Base-by-base conservation (phyloP, 2,797 vertebrate species). In the Aselliscus stoliczkanus region DNA sequence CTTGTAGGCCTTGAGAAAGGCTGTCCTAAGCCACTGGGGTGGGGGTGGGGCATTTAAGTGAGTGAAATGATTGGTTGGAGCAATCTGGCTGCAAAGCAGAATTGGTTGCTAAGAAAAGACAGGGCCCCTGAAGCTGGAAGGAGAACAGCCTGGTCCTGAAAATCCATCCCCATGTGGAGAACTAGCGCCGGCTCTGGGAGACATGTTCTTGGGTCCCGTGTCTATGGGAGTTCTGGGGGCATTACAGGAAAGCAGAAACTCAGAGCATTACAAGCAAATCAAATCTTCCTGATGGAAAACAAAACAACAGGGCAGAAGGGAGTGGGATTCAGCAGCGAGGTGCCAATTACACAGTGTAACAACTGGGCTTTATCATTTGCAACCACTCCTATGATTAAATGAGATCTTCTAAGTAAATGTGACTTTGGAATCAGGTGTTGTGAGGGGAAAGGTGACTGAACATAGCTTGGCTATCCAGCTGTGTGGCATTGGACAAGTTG, bases 91-190 rank as follows among this genome's bases (percentile, higher is more conserved):
- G 58, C 34, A 44, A 0, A 20, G 82, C 17, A 23, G 81, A 60
- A 37, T 37, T 1, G 18, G 8, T 3, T 27, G 10, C 29, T 64
- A 12, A 37, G 12, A n/a, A 83, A 34, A 56, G 4, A 10, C 0
- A 2, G 20, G 7, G 17, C 21, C 23, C n/a, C 29, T 7, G 50
- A 72, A 62, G 56, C 17, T 0, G 2, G 25, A 18, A 20, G 12
- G 7, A 90, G 8, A n/a, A 34, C 13, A 54, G 18, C 3, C 42
- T 11, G 7, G 8, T 14, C 25, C 12, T 20, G 10, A 18, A 70
- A 60, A 0, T 1, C 34, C 18, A 7, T n/a, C 23, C 12, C 17
- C 21, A 1, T 0, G 4, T 14, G 67, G 65, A n/a, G 42, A 15
- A 39, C 44, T 25, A 60, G n/a, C 2, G 11, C 7, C 42, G 4